Percentiles rank a stretch among this genome's conserved stretches.
Conservation (phyloP, 2,888 invertebrate genomes). For the Metellina segmentata region DNA sequence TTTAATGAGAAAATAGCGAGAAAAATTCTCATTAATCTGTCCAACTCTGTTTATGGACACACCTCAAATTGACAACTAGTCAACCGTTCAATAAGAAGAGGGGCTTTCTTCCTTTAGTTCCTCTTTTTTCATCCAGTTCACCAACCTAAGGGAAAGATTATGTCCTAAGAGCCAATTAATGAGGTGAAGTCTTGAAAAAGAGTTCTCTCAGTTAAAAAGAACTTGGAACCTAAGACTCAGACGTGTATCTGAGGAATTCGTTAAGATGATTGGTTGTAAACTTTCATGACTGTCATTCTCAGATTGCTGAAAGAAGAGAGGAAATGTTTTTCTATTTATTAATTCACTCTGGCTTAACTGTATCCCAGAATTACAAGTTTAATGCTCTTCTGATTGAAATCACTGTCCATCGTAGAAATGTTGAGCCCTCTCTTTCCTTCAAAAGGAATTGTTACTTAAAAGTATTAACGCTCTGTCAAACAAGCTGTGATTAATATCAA, state of each 20-base stretch:
- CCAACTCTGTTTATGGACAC: slow-evolving; percentile 20
- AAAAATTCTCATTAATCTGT: slow-evolving; percentile 24
- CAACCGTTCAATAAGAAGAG: slow-evolving; percentile 9
- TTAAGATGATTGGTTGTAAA: slow-evolving; percentile 26
- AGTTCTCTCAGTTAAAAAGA: neutral
- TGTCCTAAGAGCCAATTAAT: slow-evolving; percentile 49
- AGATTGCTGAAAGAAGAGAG: neutral
- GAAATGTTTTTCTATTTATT: neutral
- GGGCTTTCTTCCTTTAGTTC: neutral
- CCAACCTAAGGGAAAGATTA: slow-evolving; percentile 8
- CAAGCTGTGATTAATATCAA: neutral
- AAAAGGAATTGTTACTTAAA: neutral
- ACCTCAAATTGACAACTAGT: slow-evolving; percentile 18
- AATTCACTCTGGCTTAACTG: neutral
- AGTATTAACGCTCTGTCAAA: neutral
- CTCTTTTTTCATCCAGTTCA: neutral
- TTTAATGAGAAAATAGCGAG: slow-evolving; percentile 14
- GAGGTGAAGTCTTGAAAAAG: neutral
- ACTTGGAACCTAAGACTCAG: neutral
- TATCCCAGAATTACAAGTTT: neutral
- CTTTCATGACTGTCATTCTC: neutral
- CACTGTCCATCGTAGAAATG: neutral
- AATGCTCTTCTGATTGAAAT: neutral
- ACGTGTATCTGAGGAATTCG: neutral
- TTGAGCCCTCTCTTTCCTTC: neutral